Evolutionary conservation across 2,888 invertebrate species (phyloP), one percentile per base, ranked within the genome.

Genomic region (Gibbula magus): DNA sequence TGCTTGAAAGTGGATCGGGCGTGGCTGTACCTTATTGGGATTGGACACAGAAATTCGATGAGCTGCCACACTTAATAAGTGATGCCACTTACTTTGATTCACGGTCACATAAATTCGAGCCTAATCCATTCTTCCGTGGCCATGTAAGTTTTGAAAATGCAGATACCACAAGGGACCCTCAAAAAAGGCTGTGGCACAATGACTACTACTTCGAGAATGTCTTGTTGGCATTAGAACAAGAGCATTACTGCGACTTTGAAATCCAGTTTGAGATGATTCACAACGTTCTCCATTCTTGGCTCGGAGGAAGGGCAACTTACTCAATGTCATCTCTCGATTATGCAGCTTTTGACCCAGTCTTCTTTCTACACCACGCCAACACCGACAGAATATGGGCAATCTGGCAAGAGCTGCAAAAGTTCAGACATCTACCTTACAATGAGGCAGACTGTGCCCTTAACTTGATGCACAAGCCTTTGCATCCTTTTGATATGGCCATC

Each of bases 1-100:
- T 81, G 0, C 54, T 81, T 0, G 20, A 61, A 20, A 45, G 51
- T 16, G 81, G 81, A 16, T 67, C 79, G 2, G 75, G 67, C 10
- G 73, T 81, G 5, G 81, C 82, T 22, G 76, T 85, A 7, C 85
- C 85, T n/a, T 85, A 85, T 73, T 85, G 85, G 85, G 81, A 85
- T 67, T 85, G 83, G 83, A 84, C 83, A 29, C 53, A 66, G 10
- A 79, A 79, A 3, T 73, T 82, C 32, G 54, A 53, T 4, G 16
- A 79, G 20, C 78, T 85, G 18, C 85, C 85, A 25, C 7, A 18
- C 1, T 77, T 85, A 8, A 74, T 85, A 32, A 51, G 20, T 16
- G 66, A 79, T 2, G 82, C 81, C 8, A 82, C 67, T 8, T 85
- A 82, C 79, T 77, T 56, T 32, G 75, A 85, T 61, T 82, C 85